phyloP scores from a whole-genome alignment of 53 echinoderm and acorn worm genomes.

The Zoroaster sp. region DNA sequence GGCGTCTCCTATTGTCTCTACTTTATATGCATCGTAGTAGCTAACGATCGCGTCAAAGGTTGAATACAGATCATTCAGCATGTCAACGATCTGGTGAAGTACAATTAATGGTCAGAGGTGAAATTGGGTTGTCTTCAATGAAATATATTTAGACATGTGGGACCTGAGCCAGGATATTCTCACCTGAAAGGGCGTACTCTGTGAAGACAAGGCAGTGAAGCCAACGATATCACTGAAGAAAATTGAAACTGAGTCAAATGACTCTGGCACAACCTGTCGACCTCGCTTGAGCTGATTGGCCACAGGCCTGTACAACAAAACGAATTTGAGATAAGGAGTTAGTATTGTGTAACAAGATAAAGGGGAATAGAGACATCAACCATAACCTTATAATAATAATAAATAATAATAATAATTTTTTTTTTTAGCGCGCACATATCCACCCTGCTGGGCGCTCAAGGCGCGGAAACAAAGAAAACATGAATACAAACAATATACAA shows the following conservation, averaged over 20 bases:
- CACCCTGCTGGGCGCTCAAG: too few species aligned
- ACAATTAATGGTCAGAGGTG: background rate
- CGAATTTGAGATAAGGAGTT: background rate
- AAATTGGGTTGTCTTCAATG: background rate
- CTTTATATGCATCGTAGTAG: conserved; percentile 96
- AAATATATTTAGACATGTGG: background rate
- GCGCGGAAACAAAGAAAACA: too few species aligned
- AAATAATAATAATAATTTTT: too few species aligned
- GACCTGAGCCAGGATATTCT: background rate
- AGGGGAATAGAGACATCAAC: too few species aligned
- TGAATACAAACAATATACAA: too few species aligned
- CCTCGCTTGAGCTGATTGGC: conserved; percentile 96
- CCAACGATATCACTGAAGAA: conserved; percentile 99
- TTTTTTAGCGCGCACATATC: too few species aligned
- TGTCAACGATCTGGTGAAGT: conserved; percentile 79
- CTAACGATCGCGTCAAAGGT: conserved; percentile 97
- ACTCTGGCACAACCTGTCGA: conserved; percentile 83
- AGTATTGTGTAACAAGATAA: background rate
- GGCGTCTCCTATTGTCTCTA: conserved; percentile 98
- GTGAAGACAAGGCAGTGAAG: conserved; percentile 85
- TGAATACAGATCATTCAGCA: conserved; percentile 97
- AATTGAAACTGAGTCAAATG: conserved; percentile 97
- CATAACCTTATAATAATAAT: too few species aligned
- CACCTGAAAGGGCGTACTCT: conserved; percentile 95
- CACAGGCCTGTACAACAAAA: conserved; percentile 70